phyloP scores from a whole-genome alignment of 2,113 vertebrate species.

The Arizona elegans region DNA sequence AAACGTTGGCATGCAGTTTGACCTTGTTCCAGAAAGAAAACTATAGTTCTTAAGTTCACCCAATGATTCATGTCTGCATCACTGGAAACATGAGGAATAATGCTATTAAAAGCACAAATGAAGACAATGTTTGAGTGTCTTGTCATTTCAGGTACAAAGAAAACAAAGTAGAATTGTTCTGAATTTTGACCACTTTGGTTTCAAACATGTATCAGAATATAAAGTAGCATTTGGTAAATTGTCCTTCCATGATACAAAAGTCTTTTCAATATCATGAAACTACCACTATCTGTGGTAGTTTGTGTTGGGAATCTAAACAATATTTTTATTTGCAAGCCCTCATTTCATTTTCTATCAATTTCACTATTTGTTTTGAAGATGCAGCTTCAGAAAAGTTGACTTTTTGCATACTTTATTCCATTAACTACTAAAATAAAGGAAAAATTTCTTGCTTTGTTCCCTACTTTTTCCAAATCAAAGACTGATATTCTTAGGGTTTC shows the following conservation, averaged over 20 bases:
- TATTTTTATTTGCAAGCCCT: background rate
- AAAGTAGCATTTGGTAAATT: background rate
- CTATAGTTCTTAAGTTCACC: background rate
- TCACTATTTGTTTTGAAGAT: background rate
- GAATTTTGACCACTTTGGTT: background rate
- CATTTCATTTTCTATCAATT: background rate
- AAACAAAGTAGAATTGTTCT: background rate
- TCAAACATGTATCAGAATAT: background rate
- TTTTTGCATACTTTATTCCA: background rate
- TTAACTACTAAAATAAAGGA: background rate
- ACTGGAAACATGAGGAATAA: background rate
- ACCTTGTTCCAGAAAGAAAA: background rate
- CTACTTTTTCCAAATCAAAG: background rate
- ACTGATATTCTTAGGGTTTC: background rate
- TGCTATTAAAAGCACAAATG: conserved; percentile 2
- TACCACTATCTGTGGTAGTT: background rate
- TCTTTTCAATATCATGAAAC: background rate
- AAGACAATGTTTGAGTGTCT: conserved; percentile 1
- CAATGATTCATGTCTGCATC: background rate
- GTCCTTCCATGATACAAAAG: background rate
- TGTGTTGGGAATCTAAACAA: background rate
- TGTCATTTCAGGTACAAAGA: background rate
- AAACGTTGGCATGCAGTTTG: background rate
- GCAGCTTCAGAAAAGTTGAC: background rate
- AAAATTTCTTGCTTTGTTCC: background rate